Base-by-base conservation (phyloP, 1,140 invertebrate species). In the Chrysomallon squamiferum region DNA sequence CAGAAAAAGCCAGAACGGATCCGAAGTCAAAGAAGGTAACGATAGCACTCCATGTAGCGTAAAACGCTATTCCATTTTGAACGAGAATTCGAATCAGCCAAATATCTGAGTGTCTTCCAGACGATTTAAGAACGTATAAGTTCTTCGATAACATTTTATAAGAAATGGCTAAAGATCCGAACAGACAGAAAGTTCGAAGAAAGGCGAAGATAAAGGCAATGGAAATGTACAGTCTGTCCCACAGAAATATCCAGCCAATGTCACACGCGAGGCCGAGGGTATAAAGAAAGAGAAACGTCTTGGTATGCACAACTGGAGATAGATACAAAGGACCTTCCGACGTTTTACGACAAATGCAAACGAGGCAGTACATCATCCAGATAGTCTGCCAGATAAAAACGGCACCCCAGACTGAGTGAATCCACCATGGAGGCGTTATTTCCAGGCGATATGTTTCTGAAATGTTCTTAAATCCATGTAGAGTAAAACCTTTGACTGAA, bases 61-160 rank as follows among this genome's bases (percentile, higher is more conserved):
- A 79, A 50, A 79, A 63, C 7, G 74, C 74, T 15, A 78, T 50
- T 29, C 76, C 77, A 60, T 79, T 79, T n/a, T 76, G 76, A 18
- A 76, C 65, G 29, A 79, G 59, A 18, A 78, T 57, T 50, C 72
- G 56, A 18, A 69, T 67, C 22, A 73, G 22, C 74, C 76, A 79
- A 5, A 71, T 43, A n/a, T 73, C 63, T 18, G 15, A 25, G 11
- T 20, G 33, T 6, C 30, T 18, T 2, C 49, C 60, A 15, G 41
- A 15, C 1, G 50, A 18, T 1, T 29, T 33, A 15, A 73, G 33
- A 15, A 30, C 9, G 7, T 29, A n/a, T 3, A 11, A 15, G 15
- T 58, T 25, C 0, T 25, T 35, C 41, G 66, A 22, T 11, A 77
- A 35, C 25, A 45, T 25, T 25, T 58, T 25, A 62, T 67, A 73